Evolutionary conservation across 2,888 invertebrate species (phyloP), one percentile per base, ranked within the genome.

Genomic region (Nesidiocoris tenuis): DNA sequence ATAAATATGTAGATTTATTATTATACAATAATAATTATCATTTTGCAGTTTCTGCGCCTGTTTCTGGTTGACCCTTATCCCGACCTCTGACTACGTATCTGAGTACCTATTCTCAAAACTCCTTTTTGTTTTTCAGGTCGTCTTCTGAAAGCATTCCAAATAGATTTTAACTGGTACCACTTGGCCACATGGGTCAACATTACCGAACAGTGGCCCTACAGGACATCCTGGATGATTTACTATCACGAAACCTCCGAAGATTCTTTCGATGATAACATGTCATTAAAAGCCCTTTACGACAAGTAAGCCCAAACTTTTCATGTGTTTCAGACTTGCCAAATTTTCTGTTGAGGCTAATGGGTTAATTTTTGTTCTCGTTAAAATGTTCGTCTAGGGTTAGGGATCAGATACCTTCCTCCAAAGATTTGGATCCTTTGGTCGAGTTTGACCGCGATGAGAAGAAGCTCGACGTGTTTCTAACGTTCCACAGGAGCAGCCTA

Each of bases 111-210:
- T n/a, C n/a, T n/a, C n/a, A n/a, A n/a, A n/a, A n/a, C n/a, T n/a
- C n/a, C n/a, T n/a, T n/a, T n/a, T n/a, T n/a, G n/a, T n/a, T n/a
- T n/a, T 25, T 59, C 12, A 95, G 96, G 96, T 79, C 93, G 98
- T 74, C 88, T 99, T 80, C 87, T 99, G 80, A 94, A 98, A 87
- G 96, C 98, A 82, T 98, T 98, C 88, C 96, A 97, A 86, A 94
- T 99, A 81, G 98, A 99, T 84, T 99, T 99, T 86, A 96, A 95
- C 85, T 99, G 98, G 98, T 95, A 97, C 85, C 93, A 96, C 81
- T 87, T 99, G 81, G 97, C 97, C 78, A 94, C 95, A 76, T 98
- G 98, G 98, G 94, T 98, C 80, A 98, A 98, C 85, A 90, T 99
- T 76, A 96, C 98, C 0, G 99, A 99, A 83, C 98, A 98, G 84